phyloP scores from a whole-genome alignment of 2,113 vertebrate genomes.

The Varanus komodoensis region DNA sequence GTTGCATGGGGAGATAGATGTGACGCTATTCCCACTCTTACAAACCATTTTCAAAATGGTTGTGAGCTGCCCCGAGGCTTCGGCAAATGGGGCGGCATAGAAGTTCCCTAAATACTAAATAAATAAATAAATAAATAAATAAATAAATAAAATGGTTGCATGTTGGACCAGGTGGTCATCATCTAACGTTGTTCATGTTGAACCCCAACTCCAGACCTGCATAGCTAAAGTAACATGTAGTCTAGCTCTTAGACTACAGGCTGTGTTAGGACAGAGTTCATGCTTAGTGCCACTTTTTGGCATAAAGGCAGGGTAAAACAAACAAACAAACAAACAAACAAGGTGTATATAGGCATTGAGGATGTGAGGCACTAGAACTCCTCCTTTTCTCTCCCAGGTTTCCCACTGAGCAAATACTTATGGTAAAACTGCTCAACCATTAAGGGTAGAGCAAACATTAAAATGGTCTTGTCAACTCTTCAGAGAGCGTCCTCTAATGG shows the following conservation, averaged over 20 bases:
- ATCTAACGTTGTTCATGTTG: background rate
- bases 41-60: background rate
- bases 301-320: background rate
- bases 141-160: background rate
- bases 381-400: background rate
- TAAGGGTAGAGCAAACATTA: conserved; percentile 6
- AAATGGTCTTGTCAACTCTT: background rate
- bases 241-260: background rate
- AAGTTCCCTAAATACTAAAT: too few species aligned
- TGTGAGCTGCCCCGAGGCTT: too few species aligned
- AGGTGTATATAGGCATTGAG: background rate
- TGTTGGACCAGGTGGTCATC: background rate
- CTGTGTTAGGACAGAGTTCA: background rate
- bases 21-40: background rate
- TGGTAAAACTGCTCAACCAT: conserved; percentile 6
- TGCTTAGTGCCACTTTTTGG: background rate
- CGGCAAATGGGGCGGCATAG: too few species aligned
- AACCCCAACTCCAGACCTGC: background rate
- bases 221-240: background rate
- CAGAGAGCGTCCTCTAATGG: too few species aligned
- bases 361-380: background rate
- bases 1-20: background rate
- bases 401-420: conserved; percentile 41
- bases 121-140: too few species aligned
- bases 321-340: too few species aligned